Base-by-base conservation (phyloP, 2,888 invertebrate genomes). In the Eupsilia transversa region DNA sequence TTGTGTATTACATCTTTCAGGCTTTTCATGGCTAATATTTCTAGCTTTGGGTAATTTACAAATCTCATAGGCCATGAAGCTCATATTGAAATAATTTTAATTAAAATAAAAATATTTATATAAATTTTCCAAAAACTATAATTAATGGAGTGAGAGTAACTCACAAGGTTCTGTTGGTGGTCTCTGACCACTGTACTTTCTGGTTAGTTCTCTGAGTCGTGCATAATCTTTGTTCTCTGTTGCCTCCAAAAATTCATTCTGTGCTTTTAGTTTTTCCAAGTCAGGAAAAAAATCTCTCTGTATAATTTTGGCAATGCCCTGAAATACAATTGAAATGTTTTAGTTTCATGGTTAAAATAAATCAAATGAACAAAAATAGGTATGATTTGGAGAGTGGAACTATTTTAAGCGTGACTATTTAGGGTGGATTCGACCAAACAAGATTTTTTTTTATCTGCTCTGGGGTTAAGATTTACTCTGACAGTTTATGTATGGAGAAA, bases 261-360 rank as follows among this genome's bases (percentile, higher is more conserved):
- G 99, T 0, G 99, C 99, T 87, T 98, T 98, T 49, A 99, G 93
- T 92, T 98, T 99, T 83, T 98, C 98, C 80, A 99, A 94, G 92
- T 99, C 99, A 0, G 99, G 99, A 91, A 99, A 99, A 92, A 99
- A 99, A 91, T 99, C 99, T 84, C 99, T 97, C 91, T 99, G 99
- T 86, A 99, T 99, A 70, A 99, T 99, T 93, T 98, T 98, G 38
- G 99, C 98, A 93, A 99, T 97, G 92, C 98, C 98, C 97, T 98
- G 93, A 68, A 93, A 92, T 27, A 71, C 0, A 59, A 52, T 41
- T 20, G 14, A 65, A 10, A 54, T 52, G 23, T 64, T n/a, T 63
- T 14, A 38, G 1, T 20, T 69, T 54, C 20, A 41, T 23, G 12
- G 41, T 30, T 46, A 46, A 46, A 57, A 14, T 38, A 1, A 27